These are phyloP conservation scores for Notolepis coatsorum DNA, from an alignment of 2,797 vertebrate genomes.

Conservation along the genomic window DNA sequence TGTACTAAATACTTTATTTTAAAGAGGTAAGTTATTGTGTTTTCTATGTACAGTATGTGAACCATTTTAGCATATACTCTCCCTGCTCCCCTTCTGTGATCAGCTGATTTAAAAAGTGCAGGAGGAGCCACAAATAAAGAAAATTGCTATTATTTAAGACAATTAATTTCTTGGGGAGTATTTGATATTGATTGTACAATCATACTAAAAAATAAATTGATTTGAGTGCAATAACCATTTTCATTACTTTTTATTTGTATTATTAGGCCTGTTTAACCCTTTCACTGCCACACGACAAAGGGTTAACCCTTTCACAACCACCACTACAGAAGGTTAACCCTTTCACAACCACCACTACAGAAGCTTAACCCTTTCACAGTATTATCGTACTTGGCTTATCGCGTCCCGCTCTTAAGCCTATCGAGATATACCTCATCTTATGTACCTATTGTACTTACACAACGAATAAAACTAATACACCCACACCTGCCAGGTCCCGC, in stretches of 20 bases:
- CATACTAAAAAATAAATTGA: background rate
- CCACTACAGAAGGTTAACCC: no score
- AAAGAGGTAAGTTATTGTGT: conserved; percentile 76
- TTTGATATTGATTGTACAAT: conserved; percentile 4
- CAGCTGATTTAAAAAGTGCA: conserved; percentile 76
- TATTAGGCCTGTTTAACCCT: no score
- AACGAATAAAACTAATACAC: no score
- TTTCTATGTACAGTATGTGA: conserved; percentile 79
- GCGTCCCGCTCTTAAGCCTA: no score
- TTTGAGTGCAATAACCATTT: background rate
- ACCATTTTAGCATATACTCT: conserved; percentile 72
- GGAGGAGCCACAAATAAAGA: conserved; percentile 77
- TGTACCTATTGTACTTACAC: no score
- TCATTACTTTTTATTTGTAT: background rate
- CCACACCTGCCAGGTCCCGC: no score
- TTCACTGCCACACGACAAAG: no score
- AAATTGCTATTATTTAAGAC: conserved; percentile 75
- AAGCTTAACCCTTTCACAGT: no score
- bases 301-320: no score
- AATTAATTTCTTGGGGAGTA: conserved; percentile 3
- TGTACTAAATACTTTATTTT: conserved; percentile 78
- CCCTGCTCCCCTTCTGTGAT: conserved; percentile 74
- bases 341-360: no score
- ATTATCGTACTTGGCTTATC: no score
- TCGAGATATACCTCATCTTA: no score